These are phyloP conservation scores for Urocitellus parryii DNA, from an alignment of 2,113 vertebrate genomes.

Conservation along the genomic window DNA sequence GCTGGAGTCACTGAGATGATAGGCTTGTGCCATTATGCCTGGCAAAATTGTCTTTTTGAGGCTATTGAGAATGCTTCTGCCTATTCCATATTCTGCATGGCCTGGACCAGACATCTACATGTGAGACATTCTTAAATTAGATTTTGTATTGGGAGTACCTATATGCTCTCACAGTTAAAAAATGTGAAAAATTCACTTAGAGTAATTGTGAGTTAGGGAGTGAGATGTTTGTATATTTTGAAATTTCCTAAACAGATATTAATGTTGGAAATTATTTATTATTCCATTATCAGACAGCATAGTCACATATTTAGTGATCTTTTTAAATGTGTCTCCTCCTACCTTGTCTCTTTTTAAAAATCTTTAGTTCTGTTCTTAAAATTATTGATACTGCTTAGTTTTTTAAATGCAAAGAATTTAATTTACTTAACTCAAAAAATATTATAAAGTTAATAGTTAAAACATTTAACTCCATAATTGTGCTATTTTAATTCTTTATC, in stretches of 20 bases:
- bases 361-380: conserved; percentile 49
- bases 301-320: conserved; percentile 14
- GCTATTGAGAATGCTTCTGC: neutral
- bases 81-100: no score
- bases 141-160: neutral
- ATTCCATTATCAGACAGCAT: neutral
- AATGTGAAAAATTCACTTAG: neutral
- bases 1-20: no score
- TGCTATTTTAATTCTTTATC: conserved; percentile 29
- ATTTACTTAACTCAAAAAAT: conserved; percentile 10
- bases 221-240: conserved; percentile 14
- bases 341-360: neutral
- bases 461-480: neutral
- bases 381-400: conserved; percentile 16
- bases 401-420: conserved; percentile 39
- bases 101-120: neutral
- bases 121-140: neutral
- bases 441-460: neutral
- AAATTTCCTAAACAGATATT: conserved; percentile 40
- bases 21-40: no score
- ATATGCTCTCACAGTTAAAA: neutral
- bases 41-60: neutral
- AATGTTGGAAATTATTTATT: conserved; percentile 26
- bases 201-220: neutral
- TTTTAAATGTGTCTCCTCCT: neutral